Evolutionary conservation across 2,113 vertebrate genomes (phyloP), one percentile per base, ranked within the genome.

Genomic region (Carassius carassius): DNA sequence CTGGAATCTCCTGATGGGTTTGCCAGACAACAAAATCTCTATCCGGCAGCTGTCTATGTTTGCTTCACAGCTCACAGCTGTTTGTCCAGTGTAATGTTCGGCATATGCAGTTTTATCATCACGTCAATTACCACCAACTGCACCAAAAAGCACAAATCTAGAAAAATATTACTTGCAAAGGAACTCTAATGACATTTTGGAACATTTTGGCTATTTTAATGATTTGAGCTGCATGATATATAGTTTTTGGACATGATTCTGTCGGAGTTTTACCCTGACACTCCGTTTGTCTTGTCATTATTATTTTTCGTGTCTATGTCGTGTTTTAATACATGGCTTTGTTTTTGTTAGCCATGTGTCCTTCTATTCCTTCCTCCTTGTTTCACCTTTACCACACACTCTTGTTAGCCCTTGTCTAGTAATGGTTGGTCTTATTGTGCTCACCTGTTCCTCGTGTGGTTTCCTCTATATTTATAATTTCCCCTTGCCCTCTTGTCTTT

Each of bases 11-110:
- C 23, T 88, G 89, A 93, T 89, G 87, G 90, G 84, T 94, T 90
- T 85, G 84, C 85, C 91, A 93, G 91, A 92, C 83, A 69, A 90
- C 93, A 88, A 65, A 93, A 91, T 79, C 77, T 78, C 88, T 91
- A 91, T 93, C 94, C 89, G 86, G 86, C 91, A 92, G 93, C 81
- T 91, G 82, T 58, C 89, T 87, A 72, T 75, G 70, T 84, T 62
- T 8, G 85, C 84, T 49, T 95, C 89, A 94, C 91, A 90, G 89
- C 90, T 92, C 93, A 93, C 95, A 95, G 93, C 94, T 95, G 95
- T 56, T 62, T 44, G 21, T 32, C 25, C 80, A 4, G 19, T 78
- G 51, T 58, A 35, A 78, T 56, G 51, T 21, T 58, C 19, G 14
- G 75, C 29, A 78, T 58, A 58, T 78, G 17, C 19, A 11, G 17